These are phyloP conservation scores for Philaethria dido DNA, from an alignment of 2,888 invertebrate genomes.

Conservation along the genomic window DNA sequence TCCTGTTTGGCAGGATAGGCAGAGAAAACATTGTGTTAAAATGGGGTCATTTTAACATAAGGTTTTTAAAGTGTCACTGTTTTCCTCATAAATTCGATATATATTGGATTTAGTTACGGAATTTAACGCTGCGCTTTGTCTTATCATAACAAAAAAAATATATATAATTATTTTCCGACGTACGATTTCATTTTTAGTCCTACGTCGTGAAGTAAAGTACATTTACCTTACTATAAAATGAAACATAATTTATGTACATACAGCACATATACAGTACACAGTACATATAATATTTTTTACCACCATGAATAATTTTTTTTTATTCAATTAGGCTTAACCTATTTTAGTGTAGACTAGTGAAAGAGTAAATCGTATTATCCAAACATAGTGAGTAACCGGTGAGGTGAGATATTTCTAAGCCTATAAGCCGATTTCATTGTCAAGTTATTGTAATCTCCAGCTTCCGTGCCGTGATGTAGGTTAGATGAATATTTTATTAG, in stretches of 20 bases:
- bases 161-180: too few species aligned
- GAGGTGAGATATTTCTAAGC: conserved; percentile 29
- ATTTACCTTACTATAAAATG: neutral
- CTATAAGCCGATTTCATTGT: conserved; percentile 37
- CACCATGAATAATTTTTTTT: neutral
- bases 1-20: too few species aligned
- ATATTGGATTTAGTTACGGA: too few species aligned
- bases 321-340: neutral
- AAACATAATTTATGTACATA: neutral
- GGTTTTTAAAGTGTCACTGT: too few species aligned
- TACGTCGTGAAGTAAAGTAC: neutral
- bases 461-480: conserved; percentile 22
- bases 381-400: conserved; percentile 25
- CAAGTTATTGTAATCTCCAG: conserved; percentile 26
- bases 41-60: too few species aligned
- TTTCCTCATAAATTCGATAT: too few species aligned
- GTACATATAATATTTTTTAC: too few species aligned
- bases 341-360: neutral
- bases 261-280: too few species aligned
- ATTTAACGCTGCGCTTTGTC: too few species aligned
- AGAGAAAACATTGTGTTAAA: too few species aligned
- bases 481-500: conserved; percentile 9
- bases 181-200: too few species aligned
- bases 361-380: conserved; percentile 20
- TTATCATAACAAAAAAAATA: too few species aligned